phyloP scores from a whole-genome alignment of 2,797 vertebrate genomes.

The Sitta carolinensis region DNA sequence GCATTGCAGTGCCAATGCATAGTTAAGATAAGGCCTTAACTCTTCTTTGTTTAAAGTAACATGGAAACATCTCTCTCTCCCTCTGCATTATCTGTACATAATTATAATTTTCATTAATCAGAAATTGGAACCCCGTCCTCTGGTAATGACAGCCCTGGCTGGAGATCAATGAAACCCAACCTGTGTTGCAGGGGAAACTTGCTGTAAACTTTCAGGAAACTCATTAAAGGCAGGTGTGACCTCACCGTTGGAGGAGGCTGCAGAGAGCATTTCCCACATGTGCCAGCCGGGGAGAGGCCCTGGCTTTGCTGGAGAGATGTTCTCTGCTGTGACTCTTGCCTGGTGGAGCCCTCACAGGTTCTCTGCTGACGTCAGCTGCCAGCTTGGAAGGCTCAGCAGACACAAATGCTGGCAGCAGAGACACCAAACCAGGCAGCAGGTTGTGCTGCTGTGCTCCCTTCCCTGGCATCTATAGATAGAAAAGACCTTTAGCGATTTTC shows the following conservation, averaged over 20 bases:
- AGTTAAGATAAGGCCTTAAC: conserved; percentile 84
- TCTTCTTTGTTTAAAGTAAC: conserved; percentile 85
- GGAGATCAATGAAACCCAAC: conserved; percentile 82
- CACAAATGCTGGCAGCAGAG: neutral
- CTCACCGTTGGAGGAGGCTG: conserved; percentile 74
- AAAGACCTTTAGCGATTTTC: conserved; percentile 35
- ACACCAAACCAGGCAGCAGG: neutral
- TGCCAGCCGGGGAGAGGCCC: conserved; percentile 60
- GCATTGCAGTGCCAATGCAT: conserved; percentile 82
- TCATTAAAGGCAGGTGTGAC: conserved; percentile 88
- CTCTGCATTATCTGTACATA: conserved; percentile 72
- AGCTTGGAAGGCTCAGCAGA: conserved; percentile 72
- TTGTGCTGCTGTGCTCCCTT: neutral
- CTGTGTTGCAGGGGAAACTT: conserved; percentile 78
- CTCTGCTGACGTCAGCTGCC: conserved; percentile 67
- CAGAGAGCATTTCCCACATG: conserved; percentile 64
- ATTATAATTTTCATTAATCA: conserved; percentile 86
- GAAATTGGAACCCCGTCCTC: conserved; percentile 72
- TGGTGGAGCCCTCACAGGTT: conserved; percentile 23
- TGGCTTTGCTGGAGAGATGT: too few relatives aligned
- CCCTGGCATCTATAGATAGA: neutral
- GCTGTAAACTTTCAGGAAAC: conserved; percentile 84
- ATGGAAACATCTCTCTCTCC: conserved; percentile 68
- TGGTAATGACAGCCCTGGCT: conserved; percentile 66
- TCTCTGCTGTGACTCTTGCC: neutral